These are phyloP conservation scores for Peucedramus taeniatus DNA, from an alignment of 2,113 vertebrate species.

Conservation along the genomic window DNA sequence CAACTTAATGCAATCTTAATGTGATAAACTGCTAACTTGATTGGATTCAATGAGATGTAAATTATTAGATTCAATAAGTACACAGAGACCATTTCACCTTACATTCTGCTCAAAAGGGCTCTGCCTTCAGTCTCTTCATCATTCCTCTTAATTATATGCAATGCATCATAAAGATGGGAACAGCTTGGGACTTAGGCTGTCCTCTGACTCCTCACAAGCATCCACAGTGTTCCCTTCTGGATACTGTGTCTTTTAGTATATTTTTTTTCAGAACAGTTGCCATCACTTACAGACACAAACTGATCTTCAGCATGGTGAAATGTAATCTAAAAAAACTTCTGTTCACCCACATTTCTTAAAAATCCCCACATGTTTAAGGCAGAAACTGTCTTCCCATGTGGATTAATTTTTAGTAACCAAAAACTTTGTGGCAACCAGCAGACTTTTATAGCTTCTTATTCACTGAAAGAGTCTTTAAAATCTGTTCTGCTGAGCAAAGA, in stretches of 20 bases:
- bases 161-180: background rate
- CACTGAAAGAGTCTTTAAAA: background rate
- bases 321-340: background rate
- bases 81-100: constrained; percentile 55
- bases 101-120: constrained; percentile 8
- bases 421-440: background rate
- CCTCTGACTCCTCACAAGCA: background rate
- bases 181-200: background rate
- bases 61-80: constrained; percentile 73
- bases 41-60: constrained; percentile 75
- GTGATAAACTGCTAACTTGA: constrained; percentile 67
- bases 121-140: constrained; percentile 43
- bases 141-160: constrained; percentile 9
- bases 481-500: background rate
- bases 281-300: background rate
- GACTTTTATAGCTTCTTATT: background rate
- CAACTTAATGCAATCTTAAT: constrained; percentile 64
- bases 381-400: background rate
- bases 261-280: background rate
- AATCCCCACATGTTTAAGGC: background rate
- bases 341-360: background rate
- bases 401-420: background rate
- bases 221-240: background rate
- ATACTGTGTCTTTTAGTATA: background rate
- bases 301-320: background rate